phyloP scores from a whole-genome alignment of 2,113 vertebrate genomes.

The Pluvialis apricaria region DNA sequence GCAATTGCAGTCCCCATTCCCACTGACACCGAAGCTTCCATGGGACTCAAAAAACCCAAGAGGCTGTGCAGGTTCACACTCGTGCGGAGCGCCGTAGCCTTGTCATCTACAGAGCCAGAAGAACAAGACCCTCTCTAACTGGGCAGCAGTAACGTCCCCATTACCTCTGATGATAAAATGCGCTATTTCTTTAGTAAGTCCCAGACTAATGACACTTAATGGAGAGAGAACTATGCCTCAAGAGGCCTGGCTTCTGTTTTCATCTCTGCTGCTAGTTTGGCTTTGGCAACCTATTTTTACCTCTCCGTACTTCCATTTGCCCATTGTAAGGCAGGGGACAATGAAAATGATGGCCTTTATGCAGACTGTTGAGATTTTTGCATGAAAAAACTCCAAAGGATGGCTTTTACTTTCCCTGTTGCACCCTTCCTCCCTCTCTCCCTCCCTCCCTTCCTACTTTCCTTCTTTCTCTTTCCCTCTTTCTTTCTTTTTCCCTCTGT shows the following conservation, averaged over 20 bases:
- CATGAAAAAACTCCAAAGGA: not conserved
- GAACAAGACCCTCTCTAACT: not conserved
- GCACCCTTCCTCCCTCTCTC: not conserved
- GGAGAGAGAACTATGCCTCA: not conserved
- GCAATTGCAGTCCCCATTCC: not conserved
- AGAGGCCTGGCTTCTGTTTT: not conserved
- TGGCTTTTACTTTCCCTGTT: not conserved
- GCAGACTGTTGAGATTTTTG: not conserved
- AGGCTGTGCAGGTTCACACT: not conserved
- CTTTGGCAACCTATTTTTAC: not conserved
- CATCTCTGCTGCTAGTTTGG: not conserved
- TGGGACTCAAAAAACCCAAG: not conserved
- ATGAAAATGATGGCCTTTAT: not conserved
- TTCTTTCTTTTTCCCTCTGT: not conserved
- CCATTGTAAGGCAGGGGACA: not conserved
- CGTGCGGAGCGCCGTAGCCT: not conserved
- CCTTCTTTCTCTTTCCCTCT: not conserved
- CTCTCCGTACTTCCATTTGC: not conserved
- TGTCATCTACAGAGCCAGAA: rapidly evolving
- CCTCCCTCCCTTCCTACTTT: not conserved
- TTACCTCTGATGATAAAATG: not conserved
- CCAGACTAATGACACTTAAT: not conserved
- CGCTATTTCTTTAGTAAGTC: not conserved
- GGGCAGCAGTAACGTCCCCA: not conserved
- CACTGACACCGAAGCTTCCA: not conserved